These are phyloP conservation scores for Cacoxenus indagator DNA, from an alignment of 2,888 invertebrate genomes.

Conservation along the genomic window DNA sequence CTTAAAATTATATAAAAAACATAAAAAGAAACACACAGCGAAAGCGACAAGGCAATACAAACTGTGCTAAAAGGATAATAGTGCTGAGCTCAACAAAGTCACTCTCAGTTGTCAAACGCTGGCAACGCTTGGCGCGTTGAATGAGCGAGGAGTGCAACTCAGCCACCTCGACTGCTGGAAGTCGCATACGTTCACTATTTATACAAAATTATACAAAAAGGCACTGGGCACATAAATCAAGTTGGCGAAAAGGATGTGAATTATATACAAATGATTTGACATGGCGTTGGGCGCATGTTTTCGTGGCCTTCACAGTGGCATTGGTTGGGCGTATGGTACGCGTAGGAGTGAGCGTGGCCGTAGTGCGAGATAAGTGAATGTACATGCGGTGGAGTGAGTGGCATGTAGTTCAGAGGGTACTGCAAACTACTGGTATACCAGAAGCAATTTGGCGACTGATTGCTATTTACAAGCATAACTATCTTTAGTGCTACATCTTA, in stretches of 20 bases:
- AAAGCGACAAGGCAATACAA: conserved; percentile 11
- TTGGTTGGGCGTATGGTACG: conserved; percentile 27
- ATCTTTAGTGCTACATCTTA: background rate
- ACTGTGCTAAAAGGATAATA: conserved; percentile 51
- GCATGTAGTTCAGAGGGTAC: background rate
- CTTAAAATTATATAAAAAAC: conserved; percentile 43
- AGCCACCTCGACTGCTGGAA: background rate
- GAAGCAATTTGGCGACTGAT: no score
- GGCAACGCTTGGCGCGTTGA: background rate
- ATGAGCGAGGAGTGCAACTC: background rate
- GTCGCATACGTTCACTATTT: conserved; percentile 3
- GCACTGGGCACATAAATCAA: conserved; percentile 55
- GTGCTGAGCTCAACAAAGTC: conserved; percentile 55
- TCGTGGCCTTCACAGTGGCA: conserved; percentile 25
- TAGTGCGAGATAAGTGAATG: conserved; percentile 43
- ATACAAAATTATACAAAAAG: conserved; percentile 23
- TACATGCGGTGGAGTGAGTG: background rate
- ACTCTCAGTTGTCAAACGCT: conserved; percentile 22
- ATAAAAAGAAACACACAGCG: conserved; percentile 15
- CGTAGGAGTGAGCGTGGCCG: conserved; percentile 44
- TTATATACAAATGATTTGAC: conserved; percentile 64
- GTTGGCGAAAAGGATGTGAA: conserved; percentile 57
- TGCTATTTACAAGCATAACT: no score
- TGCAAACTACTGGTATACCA: no score
- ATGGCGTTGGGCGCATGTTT: conserved; percentile 34